phyloP scores from a whole-genome alignment of 2,888 invertebrate genomes.

The Dasypolia templi region DNA sequence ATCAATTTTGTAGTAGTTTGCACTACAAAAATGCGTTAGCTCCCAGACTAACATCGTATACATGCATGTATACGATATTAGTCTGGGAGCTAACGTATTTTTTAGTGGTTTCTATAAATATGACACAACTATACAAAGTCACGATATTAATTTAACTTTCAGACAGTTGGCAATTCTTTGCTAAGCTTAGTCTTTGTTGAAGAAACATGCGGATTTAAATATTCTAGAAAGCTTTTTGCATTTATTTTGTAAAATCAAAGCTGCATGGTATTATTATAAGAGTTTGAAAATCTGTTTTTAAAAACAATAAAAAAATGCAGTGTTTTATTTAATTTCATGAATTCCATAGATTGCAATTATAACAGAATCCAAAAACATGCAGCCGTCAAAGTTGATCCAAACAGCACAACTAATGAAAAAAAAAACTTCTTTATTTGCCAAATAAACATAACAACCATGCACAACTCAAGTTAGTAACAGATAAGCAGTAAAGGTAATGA shows the following conservation, averaged over 20 bases:
- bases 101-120: conserved; percentile 35
- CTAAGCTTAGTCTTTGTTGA: conserved; percentile 38
- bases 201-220: conserved; percentile 35
- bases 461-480: too few species aligned
- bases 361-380: not conserved
- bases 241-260: conserved; percentile 41
- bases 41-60: conserved; percentile 47
- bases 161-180: conserved; percentile 44
- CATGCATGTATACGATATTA: too few species aligned
- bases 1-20: too few species aligned
- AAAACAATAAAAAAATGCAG: not conserved
- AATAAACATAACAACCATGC: too few species aligned
- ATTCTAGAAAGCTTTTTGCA: conserved; percentile 32
- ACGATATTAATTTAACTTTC: conserved; percentile 60
- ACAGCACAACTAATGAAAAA: not conserved
- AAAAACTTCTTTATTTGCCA: too few species aligned
- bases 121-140: conserved; percentile 54
- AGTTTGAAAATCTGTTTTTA: not conserved
- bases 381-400: not conserved
- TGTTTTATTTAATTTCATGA: not conserved
- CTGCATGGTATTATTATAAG: conserved; percentile 6
- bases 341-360: not conserved
- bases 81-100: too few species aligned
- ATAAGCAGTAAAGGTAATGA: too few species aligned
- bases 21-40: conserved; percentile 57